Percentiles rank a stretch among this genome's conserved stretches.
These are phyloP conservation scores for Drepana falcataria DNA, from an alignment of 2,888 invertebrate genomes.

Conservation along the genomic window DNA sequence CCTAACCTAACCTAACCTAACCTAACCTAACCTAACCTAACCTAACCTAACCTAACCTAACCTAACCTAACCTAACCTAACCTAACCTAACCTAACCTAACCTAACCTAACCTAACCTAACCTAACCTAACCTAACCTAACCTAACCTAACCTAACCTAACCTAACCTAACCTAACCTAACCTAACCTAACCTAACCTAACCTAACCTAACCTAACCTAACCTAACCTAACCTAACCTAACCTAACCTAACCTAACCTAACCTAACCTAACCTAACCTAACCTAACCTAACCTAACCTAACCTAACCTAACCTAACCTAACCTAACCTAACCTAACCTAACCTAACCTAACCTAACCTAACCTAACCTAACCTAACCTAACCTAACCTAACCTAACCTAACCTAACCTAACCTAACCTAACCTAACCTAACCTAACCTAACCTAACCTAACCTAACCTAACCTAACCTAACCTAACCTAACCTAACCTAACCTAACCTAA, in stretches of 20 bases:
- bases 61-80: constrained; percentile 21
- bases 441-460: constrained; percentile 15
- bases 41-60: constrained; percentile 20
- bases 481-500: constrained; percentile 9
- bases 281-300: constrained; percentile 10
- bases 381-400: neutral
- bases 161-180: constrained; percentile 11
- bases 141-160: constrained; percentile 10
- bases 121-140: constrained; percentile 15
- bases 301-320: constrained; percentile 10
- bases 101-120: constrained; percentile 19
- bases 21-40: constrained; percentile 16
- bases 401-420: constrained; percentile 13
- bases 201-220: constrained; percentile 7
- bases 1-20: constrained; percentile 15
- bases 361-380: constrained; percentile 11
- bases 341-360: constrained; percentile 10
- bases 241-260: constrained; percentile 13
- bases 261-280: constrained; percentile 11
- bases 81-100: constrained; percentile 20
- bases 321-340: constrained; percentile 10
- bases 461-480: constrained; percentile 13
- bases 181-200: constrained; percentile 8
- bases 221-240: constrained; percentile 13
- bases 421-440: constrained; percentile 7